A percentile compares a stretch with the other conserved stretches of the same genome.
These are phyloP conservation scores for Drosophila fungiperda DNA, from an alignment of 2,888 invertebrate species.

Conservation along the genomic window DNA sequence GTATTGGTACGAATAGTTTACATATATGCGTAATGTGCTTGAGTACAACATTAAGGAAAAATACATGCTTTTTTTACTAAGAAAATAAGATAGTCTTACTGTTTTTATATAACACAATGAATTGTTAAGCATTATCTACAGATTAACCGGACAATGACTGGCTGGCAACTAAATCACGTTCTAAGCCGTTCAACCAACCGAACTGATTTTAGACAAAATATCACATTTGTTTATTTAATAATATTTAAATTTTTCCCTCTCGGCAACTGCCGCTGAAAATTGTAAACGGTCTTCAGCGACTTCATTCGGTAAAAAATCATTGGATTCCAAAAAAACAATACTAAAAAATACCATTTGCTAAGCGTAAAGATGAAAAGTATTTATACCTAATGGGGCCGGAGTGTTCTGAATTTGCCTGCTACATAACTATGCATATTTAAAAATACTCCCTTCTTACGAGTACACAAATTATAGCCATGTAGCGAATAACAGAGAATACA, in stretches of 20 bases:
- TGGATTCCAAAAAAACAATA: conserved; percentile 46
- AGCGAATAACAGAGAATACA: neutral
- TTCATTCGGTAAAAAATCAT: conserved; percentile 60
- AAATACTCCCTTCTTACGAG: neutral
- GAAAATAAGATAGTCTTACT: neutral
- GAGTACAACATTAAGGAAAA: neutral
- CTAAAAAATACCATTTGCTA: neutral
- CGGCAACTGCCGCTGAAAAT: conserved; percentile 28
- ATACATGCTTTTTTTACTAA: neutral
- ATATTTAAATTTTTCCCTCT: neutral
- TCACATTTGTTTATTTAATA: neutral
- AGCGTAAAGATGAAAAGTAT: neutral
- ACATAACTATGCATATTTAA: neutral
- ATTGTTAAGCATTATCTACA: neutral
- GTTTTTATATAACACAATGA: neutral
- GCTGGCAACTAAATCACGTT: neutral
- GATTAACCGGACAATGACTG: neutral
- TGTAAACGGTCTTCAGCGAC: conserved; percentile 38
- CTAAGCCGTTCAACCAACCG: neutral
- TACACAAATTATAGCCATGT: neutral
- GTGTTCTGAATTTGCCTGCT: neutral
- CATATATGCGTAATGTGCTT: neutral
- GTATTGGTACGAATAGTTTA: neutral
- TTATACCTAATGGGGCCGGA: neutral
- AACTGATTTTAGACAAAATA: neutral